These are phyloP conservation scores for Nothocercus nigrocapillus DNA, from an alignment of 2,113 vertebrate genomes.

Conservation along the genomic window DNA sequence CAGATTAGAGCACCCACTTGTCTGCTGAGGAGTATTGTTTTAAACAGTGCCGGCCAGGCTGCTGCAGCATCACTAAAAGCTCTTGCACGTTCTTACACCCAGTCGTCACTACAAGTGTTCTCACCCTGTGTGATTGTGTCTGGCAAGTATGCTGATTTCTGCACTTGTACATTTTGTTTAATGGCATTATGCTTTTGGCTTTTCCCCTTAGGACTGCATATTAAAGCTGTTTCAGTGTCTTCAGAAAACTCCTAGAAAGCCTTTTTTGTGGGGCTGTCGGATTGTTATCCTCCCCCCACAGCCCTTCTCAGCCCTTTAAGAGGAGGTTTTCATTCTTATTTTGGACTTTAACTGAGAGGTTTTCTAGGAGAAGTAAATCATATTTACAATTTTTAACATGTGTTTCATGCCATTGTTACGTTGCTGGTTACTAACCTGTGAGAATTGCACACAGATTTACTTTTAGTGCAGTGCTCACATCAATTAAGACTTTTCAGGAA, in stretches of 20 bases:
- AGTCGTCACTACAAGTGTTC: accelerated
- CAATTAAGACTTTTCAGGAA: neutral
- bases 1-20: neutral
- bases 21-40: neutral
- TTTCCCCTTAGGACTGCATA: neutral
- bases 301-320: too few relatives aligned
- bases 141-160: neutral
- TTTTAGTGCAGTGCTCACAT: neutral
- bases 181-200: neutral
- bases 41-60: neutral
- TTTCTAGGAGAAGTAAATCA: neutral
- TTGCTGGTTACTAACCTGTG: neutral
- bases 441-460: neutral
- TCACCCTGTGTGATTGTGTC: neutral
- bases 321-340: neutral
- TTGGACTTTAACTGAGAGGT: neutral
- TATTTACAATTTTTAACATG: neutral
- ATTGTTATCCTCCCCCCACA: too few relatives aligned
- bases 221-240: neutral
- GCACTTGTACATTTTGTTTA: neutral
- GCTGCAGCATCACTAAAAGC: neutral
- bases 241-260: neutral
- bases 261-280: neutral
- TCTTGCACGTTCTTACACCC: neutral
- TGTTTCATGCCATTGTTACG: neutral